Percentiles rank a stretch among this genome's conserved stretches.
Evolutionary conservation across 64 coral and sea anemone genomes (phyloP).

Genomic region (Pachyseris speciosa): DNA sequence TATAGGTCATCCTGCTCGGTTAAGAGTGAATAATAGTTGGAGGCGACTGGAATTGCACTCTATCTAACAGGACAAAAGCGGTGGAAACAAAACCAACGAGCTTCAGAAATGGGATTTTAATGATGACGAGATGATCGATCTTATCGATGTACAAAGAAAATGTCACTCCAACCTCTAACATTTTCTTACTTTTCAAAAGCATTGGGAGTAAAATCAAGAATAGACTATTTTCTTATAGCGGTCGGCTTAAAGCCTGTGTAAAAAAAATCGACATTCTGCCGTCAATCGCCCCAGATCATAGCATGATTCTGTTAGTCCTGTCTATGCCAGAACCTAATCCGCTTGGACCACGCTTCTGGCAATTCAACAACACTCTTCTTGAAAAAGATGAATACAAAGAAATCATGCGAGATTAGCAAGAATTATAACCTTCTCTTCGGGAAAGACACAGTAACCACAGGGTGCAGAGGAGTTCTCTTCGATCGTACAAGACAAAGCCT

Average conservation of each 20-base stretch:
- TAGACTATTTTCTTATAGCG: not conserved
- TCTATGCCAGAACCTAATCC: too few species aligned
- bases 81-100: not conserved
- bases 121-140: not conserved
- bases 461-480: too few species aligned
- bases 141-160: not conserved
- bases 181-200: not conserved
- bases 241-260: not conserved
- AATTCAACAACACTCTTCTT: slow-evolving; percentile 2
- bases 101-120: not conserved
- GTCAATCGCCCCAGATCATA: not conserved
- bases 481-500: too few species aligned
- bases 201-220: not conserved
- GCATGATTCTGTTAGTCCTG: too few species aligned
- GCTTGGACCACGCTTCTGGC: not conserved
- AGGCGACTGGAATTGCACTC: not conserved
- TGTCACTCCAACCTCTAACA: not conserved
- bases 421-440: too few species aligned
- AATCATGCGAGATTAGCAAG: too few species aligned
- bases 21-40: not conserved
- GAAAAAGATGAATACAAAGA: too few species aligned
- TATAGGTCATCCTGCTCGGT: too few species aligned
- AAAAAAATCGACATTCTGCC: not conserved
- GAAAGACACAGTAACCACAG: not conserved
- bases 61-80: not conserved